Conservation (phyloP, 2,113 vertebrate genomes). For the Promerops cafer region DNA sequence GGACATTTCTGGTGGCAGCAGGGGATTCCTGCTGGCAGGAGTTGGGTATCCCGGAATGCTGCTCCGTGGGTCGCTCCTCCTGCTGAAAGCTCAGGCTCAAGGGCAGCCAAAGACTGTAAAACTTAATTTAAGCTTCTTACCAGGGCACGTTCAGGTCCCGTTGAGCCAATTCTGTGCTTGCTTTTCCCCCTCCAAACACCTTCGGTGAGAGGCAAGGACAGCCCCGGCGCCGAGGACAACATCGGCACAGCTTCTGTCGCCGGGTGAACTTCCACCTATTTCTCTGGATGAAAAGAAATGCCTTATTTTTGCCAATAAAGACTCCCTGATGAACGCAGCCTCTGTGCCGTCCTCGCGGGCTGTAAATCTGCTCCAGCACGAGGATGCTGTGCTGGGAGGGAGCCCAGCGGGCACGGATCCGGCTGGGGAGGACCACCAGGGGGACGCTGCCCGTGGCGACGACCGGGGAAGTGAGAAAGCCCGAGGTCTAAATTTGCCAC, state of each 20-base stretch:
- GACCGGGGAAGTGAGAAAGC: not conserved
- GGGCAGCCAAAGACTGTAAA: not conserved
- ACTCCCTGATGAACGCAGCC: not conserved
- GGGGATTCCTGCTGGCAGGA: not conserved
- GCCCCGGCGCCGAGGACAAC: not conserved
- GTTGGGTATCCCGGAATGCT: not conserved
- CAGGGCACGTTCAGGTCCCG: not conserved
- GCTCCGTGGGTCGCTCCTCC: not conserved
- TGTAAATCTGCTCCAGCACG: rapidly evolving
- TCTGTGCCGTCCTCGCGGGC: not conserved
- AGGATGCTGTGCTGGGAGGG: not conserved
- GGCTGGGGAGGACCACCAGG: rapidly evolving
- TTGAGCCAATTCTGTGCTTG: not conserved
- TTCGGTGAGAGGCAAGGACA: not conserved
- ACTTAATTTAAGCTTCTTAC: not conserved
- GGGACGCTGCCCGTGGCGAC: rapidly evolving
- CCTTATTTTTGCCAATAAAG: conserved; percentile 42
- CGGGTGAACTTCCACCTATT: not conserved
- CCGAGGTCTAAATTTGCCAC: no score
- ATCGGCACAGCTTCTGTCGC: not conserved
- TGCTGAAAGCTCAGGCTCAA: not conserved
- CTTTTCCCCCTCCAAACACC: not conserved
- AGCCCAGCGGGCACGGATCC: not conserved
- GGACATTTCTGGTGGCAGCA: not conserved
- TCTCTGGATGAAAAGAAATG: not conserved